Evolutionary conservation across 2,888 invertebrate genomes (phyloP).

Genomic region (Acanthacorydalis orientalis): DNA sequence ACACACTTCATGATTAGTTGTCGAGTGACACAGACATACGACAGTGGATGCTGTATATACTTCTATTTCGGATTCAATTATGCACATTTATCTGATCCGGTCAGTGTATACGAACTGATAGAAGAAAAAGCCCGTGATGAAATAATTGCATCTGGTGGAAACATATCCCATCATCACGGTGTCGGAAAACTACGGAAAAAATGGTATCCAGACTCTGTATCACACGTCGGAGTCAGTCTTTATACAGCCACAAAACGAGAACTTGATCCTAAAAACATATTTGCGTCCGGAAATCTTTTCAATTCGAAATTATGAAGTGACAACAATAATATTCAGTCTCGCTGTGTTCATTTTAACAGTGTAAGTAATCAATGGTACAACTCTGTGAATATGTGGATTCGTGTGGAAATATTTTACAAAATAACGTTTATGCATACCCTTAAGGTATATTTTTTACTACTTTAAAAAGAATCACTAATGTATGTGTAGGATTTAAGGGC

Average conservation of each 20-base stretch:
- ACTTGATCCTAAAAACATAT: conserved; percentile 88
- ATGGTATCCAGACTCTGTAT: conserved; percentile 76
- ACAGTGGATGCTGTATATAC: conserved; percentile 92
- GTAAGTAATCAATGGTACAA: too few relatives aligned
- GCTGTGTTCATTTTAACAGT: too few relatives aligned
- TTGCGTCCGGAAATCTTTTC: conserved; percentile 68
- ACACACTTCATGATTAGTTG: conserved; percentile 52
- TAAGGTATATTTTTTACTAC: too few relatives aligned
- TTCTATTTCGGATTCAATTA: conserved; percentile 82
- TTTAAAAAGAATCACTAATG: too few relatives aligned
- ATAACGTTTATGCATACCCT: too few relatives aligned
- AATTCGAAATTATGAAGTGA: not conserved
- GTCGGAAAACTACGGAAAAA: conserved; percentile 82
- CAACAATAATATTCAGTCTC: too few relatives aligned
- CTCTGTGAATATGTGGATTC: too few relatives aligned
- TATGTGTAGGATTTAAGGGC: too few relatives aligned
- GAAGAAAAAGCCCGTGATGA: conserved; percentile 82
- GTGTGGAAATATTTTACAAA: too few relatives aligned
- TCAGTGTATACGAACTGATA: conserved; percentile 67
- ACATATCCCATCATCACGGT: conserved; percentile 93
- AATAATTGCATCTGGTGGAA: conserved; percentile 78
- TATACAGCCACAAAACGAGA: conserved; percentile 69
- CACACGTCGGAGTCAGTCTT: conserved; percentile 59
- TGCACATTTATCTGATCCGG: conserved; percentile 42
- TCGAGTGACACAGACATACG: conserved; percentile 91